These are phyloP conservation scores for Ephydatia muelleri DNA, from an alignment of 37 sponge, comb jelly and placozoan genomes.

Conservation along the genomic window DNA sequence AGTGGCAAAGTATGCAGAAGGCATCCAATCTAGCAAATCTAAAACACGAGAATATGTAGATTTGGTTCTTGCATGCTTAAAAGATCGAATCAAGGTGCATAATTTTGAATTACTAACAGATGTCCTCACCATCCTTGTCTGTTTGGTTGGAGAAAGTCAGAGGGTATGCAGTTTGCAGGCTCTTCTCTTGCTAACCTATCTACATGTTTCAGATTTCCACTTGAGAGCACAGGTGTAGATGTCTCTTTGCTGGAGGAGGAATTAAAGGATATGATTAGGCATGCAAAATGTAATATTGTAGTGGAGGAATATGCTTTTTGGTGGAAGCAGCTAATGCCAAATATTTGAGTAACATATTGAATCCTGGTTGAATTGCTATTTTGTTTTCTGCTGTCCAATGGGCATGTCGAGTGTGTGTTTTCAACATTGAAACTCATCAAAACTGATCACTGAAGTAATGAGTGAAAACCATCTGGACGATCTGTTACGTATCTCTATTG, in stretches of 20 bases:
- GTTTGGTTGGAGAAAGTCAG: constrained; percentile 62
- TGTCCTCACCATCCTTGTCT: constrained; percentile 51
- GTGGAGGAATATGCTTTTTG: constrained; percentile 19
- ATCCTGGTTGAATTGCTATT: constrained; percentile 68
- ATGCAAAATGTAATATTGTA: constrained; percentile 57
- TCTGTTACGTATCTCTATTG: constrained; percentile 32
- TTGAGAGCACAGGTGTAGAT: too few relatives aligned
- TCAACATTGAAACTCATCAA: constrained; percentile 63
- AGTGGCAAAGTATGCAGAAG: constrained; percentile 35
- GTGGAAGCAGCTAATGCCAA: constrained; percentile 73
- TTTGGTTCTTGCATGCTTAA: constrained; percentile 33
- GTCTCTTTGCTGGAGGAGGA: constrained; percentile 41
- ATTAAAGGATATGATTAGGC: constrained; percentile 63
- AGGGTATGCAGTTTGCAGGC: constrained; percentile 33
- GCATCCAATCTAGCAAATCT: neutral
- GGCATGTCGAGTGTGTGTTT: constrained; percentile 52
- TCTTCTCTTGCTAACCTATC: constrained; percentile 21
- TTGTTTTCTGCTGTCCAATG: constrained; percentile 62
- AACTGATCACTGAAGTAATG: constrained; percentile 2
- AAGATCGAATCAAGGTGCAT: constrained; percentile 30
- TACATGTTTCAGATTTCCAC: too few relatives aligned
- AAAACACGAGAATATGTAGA: constrained; percentile 19
- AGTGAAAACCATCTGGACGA: constrained; percentile 31
- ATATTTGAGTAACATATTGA: constrained; percentile 7
- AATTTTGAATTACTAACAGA: constrained; percentile 36